phyloP scores from a whole-genome alignment of 2,888 invertebrate species.

The Ennomos fuscantarius region DNA sequence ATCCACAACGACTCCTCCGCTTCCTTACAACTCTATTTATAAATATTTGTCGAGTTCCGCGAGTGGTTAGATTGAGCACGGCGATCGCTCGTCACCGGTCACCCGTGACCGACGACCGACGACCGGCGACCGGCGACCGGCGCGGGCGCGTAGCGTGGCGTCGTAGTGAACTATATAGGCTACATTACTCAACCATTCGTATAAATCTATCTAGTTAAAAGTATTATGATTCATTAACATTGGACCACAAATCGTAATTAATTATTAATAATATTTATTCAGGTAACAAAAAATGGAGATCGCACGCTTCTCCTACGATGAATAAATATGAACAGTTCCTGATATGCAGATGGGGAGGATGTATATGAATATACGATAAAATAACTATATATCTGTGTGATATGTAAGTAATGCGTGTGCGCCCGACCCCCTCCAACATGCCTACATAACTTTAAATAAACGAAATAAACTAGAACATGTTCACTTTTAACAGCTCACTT shows the following conservation, averaged over 20 bases:
- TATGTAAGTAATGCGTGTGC: slow-evolving; percentile 56
- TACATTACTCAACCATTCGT: slow-evolving; percentile 67
- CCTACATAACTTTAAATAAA: slow-evolving; percentile 77
- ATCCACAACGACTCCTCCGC: slow-evolving; percentile 32
- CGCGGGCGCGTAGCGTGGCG: not conserved
- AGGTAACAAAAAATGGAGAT: slow-evolving; percentile 82
- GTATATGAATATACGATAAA: slow-evolving; percentile 43
- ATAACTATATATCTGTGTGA: slow-evolving; percentile 50
- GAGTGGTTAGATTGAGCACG: not conserved
- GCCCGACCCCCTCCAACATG: slow-evolving; percentile 70
- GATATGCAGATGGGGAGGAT: slow-evolving; percentile 66
- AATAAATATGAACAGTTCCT: slow-evolving; percentile 47
- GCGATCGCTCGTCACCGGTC: not conserved
- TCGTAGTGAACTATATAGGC: slow-evolving; percentile 56
- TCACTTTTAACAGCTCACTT: slow-evolving; percentile 75
- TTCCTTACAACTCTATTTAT: slow-evolving; percentile 1
- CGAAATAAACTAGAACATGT: slow-evolving; percentile 78
- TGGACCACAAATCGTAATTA: slow-evolving; percentile 85
- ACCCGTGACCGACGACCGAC: no score
- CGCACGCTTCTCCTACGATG: slow-evolving; percentile 56
- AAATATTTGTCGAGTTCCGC: slow-evolving; percentile 2
- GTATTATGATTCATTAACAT: slow-evolving; percentile 83
- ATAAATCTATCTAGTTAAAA: slow-evolving; percentile 77
- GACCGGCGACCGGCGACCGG: not conserved
- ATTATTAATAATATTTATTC: slow-evolving; percentile 82